Base-by-base conservation (phyloP, 2,113 vertebrate species). In the Glaucidium brasilianum region DNA sequence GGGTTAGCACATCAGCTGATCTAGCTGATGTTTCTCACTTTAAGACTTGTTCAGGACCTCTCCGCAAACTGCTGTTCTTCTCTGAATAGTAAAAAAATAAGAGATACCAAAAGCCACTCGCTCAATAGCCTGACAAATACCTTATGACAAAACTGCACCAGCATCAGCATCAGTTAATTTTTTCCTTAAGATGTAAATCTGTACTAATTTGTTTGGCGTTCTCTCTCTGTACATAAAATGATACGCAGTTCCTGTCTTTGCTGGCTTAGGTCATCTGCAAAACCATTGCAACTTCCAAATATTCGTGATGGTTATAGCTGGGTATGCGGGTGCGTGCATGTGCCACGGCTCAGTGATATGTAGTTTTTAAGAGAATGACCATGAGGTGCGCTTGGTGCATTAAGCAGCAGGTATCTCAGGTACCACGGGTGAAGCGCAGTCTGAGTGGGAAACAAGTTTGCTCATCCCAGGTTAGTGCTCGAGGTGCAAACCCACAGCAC, bases 121-220 rank as follows among this genome's bases (percentile, higher is more conserved):
- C 11, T 41, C 3, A 0, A 66, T 37, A 13, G 10, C 3, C n/a
- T 43, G 79, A 7, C 64, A 53, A 53, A 62, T 39, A 30, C 20
- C 29, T 52, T 10, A 9, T 8, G 29, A 26, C 16, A 37, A 52
- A 79, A 43, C 35, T n/a, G 11, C 39, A 15, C 7, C n/a, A 27
- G 29, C 62, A 68, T 5, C 41, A 39, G 17, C 5, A 10, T 2
- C 34, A 16, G 17, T 30, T 34, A 12, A 10, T 32, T 30, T 56
- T 69, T n/a, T 18, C 10, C 34, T 19, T 9, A 25, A 35, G 17
- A 53, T 50, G 11, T 23, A 35, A 5, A 5, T 17, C 64, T 20
- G 5, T 25, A 6, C 5, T 50, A 3, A 41, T 26, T 11, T 13
- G 3, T 2, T 39, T 35, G 7, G 30, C 1, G 0, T 17, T 68